These are phyloP conservation scores for Pseudorhiza aurosa DNA, from an alignment of 30 jellyfish, hydroid and myxozoan genomes.

Conservation along the genomic window DNA sequence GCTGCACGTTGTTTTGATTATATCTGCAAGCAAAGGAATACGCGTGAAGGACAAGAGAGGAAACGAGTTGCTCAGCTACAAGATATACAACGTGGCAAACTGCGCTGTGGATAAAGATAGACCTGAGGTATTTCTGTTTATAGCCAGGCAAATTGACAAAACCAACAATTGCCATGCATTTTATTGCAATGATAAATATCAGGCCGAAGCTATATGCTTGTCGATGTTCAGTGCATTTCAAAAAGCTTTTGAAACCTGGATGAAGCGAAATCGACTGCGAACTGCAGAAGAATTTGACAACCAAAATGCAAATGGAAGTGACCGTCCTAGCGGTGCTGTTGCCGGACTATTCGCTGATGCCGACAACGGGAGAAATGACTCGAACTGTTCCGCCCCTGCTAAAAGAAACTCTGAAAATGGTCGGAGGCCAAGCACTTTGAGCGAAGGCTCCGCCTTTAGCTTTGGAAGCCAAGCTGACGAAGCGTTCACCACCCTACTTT, in stretches of 20 bases:
- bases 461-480: constrained; percentile 66
- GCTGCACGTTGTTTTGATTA: constrained; percentile 22
- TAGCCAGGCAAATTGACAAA: constrained; percentile 41
- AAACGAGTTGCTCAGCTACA: constrained; percentile 27
- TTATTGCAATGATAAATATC: constrained; percentile 33
- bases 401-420: background rate
- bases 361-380: background rate
- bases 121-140: constrained; percentile 52
- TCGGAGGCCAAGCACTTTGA: constrained; percentile 30
- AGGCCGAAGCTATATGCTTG: constrained; percentile 60
- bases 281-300: background rate
- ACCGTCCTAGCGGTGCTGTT: background rate
- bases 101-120: constrained; percentile 42
- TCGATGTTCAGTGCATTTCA: constrained; percentile 64
- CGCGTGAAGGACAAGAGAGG: constrained; percentile 50
- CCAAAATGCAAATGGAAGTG: background rate
- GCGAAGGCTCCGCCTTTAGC: constrained; percentile 57
- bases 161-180: constrained; percentile 50
- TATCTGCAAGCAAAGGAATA: constrained; percentile 60
- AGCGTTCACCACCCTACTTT: constrained; percentile 24
- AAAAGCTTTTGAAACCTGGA: constrained; percentile 60
- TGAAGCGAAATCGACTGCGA: constrained; percentile 2
- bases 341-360: background rate
- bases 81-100: constrained; percentile 55
- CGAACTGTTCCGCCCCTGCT: background rate